Conservation (phyloP, 2,888 invertebrate species). For the Cephonodes hylas region DNA sequence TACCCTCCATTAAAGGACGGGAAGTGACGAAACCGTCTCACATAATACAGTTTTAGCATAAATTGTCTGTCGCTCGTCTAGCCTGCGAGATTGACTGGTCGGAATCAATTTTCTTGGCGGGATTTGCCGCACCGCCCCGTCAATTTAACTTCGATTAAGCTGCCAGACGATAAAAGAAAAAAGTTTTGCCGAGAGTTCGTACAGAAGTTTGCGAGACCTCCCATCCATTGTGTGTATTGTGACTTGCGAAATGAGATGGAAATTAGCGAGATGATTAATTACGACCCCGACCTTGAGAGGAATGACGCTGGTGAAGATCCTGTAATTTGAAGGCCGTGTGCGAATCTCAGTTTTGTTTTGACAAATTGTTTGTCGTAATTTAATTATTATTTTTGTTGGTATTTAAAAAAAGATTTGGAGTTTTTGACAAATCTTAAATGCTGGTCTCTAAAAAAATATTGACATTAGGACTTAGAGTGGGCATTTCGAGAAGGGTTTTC, state of each 20-base stretch:
- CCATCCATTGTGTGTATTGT: conserved; percentile 1
- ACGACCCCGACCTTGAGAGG: background rate
- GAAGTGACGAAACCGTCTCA: background rate
- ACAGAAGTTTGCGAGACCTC: conserved; percentile 10
- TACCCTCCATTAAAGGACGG: too few species aligned
- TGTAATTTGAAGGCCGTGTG: background rate
- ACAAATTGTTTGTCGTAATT: background rate
- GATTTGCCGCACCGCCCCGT: conserved; percentile 33
- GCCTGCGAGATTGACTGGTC: conserved; percentile 16
- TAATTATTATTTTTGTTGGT: too few species aligned
- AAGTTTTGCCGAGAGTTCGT: conserved; percentile 31
- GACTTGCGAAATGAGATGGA: conserved; percentile 23
- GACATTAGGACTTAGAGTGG: too few species aligned
- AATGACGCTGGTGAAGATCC: background rate
- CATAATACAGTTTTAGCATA: background rate
- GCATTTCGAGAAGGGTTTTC: too few species aligned
- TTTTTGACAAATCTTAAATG: too few species aligned
- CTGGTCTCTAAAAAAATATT: too few species aligned
- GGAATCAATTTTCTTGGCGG: conserved; percentile 42
- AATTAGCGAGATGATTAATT: conserved; percentile 7
- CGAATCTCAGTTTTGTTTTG: background rate
- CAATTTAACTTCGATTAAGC: conserved; percentile 63
- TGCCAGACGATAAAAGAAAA: conserved; percentile 39
- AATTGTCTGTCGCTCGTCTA: conserved; percentile 9
- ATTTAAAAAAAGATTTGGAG: too few species aligned